A percentile compares a stretch with the other conserved stretches of the same genome.
These are phyloP conservation scores for Corydoras sp. DNA, from an alignment of 2,113 vertebrate species.

Conservation along the genomic window DNA sequence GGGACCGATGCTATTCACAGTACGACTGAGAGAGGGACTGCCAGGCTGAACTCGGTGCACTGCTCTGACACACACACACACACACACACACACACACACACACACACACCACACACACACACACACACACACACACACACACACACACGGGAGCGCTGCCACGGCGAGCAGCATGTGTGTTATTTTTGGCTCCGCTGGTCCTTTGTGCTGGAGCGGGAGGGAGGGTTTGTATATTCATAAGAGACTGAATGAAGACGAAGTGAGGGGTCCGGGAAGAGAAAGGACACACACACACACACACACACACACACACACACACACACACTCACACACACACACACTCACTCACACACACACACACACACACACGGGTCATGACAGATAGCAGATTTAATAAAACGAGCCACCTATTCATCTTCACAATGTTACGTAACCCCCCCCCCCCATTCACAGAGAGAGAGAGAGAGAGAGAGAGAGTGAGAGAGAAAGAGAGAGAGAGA, in stretches of 20 bases:
- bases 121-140: not conserved
- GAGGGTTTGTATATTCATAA: constrained; percentile 12
- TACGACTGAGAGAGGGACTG: not conserved
- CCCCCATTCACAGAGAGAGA: too few relatives aligned
- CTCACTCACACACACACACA: constrained; percentile 8
- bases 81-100: not conserved
- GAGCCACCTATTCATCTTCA: too few relatives aligned
- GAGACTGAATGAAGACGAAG: constrained; percentile 6
- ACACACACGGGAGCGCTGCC: constrained; percentile 15
- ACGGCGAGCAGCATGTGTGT: constrained; percentile 5
- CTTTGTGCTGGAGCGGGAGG: constrained; percentile 1
- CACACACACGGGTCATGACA: not conserved
- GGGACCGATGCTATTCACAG: too few relatives aligned
- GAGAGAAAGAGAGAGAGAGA: too few relatives aligned
- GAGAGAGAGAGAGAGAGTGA: too few relatives aligned
- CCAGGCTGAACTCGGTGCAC: constrained; percentile 1
- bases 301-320: constrained; percentile 11
- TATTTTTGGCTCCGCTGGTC: constrained; percentile 18
- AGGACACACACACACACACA: not conserved
- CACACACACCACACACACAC: not conserved
- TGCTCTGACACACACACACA: constrained; percentile 1
- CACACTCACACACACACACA: not conserved
- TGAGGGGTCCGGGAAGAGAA: not conserved
- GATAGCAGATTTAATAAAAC: too few relatives aligned
- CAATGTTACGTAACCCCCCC: too few relatives aligned